A percentile compares a stretch with the other conserved stretches of the same genome.
These are phyloP conservation scores for Campoplex nolae DNA, from an alignment of 2,888 invertebrate species.

Conservation along the genomic window DNA sequence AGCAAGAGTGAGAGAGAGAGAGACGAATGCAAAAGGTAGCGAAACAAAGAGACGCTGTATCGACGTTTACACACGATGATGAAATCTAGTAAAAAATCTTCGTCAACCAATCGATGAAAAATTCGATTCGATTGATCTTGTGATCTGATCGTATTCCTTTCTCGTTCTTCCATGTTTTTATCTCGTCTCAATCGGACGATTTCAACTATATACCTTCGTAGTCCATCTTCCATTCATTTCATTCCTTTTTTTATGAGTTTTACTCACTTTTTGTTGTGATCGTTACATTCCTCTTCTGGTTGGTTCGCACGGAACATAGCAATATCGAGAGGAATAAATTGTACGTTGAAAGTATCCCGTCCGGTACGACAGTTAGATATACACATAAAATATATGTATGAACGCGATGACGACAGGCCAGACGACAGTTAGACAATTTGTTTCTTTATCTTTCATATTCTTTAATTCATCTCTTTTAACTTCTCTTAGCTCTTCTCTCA, in stretches of 20 bases:
- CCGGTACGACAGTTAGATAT: not conserved
- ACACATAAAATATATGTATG: not conserved
- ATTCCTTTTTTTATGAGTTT: not conserved
- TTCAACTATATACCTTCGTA: not conserved
- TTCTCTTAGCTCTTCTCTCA: constrained; percentile 8
- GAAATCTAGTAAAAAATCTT: constrained; percentile 32
- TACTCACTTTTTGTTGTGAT: constrained; percentile 8
- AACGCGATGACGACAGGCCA: not conserved
- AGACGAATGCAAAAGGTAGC: not conserved
- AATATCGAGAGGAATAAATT: not conserved
- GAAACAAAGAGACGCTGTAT: not conserved
- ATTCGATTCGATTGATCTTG: constrained; percentile 52
- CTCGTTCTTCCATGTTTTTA: constrained; percentile 4
- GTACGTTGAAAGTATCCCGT: not conserved
- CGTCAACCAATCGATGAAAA: constrained; percentile 34
- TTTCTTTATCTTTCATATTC: constrained; percentile 11
- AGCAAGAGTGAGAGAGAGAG: not conserved
- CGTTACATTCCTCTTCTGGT: constrained; percentile 12
- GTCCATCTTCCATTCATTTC: constrained; percentile 1
- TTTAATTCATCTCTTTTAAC: constrained; percentile 29
- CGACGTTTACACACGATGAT: not conserved
- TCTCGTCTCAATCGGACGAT: constrained; percentile 44
- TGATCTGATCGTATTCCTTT: constrained; percentile 40
- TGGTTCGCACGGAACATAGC: not conserved
- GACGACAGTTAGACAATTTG: not conserved